phyloP scores from a whole-genome alignment of 2,113 vertebrate genomes.

The Lichenostomus cassidix region DNA sequence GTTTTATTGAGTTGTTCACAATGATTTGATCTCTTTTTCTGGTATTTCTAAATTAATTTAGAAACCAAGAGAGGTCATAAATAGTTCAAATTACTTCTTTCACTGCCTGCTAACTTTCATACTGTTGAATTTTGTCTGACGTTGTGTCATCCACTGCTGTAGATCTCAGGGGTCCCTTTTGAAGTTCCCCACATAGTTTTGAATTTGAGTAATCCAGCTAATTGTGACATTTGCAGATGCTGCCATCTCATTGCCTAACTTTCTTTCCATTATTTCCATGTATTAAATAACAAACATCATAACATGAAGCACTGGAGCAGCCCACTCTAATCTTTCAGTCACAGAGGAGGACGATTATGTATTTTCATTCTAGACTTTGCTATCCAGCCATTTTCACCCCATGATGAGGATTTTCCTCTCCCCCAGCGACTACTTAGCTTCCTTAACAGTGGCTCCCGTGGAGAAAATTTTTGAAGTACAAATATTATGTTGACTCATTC shows the following conservation, averaged over 20 bases:
- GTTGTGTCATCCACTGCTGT: background rate
- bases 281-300: background rate
- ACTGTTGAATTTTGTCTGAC: background rate
- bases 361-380: background rate
- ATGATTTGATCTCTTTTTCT: background rate
- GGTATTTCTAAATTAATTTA: background rate
- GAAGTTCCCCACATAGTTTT: background rate
- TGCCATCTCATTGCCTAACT: background rate
- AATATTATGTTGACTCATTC: background rate
- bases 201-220: background rate
- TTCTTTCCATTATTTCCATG: background rate
- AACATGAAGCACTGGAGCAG: background rate
- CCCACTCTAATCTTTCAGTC: background rate
- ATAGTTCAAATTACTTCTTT: background rate
- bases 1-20: background rate
- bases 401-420: background rate
- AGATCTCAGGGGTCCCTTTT: background rate
- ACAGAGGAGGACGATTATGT: background rate
- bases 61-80: background rate
- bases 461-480: background rate
- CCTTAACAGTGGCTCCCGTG: background rate
- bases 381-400: background rate
- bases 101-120: background rate
- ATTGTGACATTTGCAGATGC: background rate
- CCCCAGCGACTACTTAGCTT: background rate